Conservation (phyloP, 2,797 vertebrate species). For the Xenopus petersii region DNA sequence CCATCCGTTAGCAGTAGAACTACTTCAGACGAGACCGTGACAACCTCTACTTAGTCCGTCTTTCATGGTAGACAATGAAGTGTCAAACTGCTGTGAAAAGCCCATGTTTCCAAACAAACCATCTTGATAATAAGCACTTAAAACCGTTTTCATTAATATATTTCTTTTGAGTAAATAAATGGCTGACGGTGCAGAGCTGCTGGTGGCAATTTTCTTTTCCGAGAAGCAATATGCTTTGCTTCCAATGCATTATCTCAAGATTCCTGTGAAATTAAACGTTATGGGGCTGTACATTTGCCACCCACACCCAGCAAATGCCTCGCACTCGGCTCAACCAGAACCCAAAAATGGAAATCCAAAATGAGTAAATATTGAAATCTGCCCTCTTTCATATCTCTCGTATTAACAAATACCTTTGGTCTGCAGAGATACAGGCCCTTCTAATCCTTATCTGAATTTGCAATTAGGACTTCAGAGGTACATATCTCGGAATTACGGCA, state of each 20-base stretch:
- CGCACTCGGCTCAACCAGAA: slow-evolving; percentile 53
- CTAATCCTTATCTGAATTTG: slow-evolving; percentile 77
- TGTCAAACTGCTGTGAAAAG: slow-evolving; percentile 72
- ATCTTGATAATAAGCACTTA: slow-evolving; percentile 75
- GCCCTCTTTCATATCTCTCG: slow-evolving; percentile 63
- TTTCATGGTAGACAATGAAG: slow-evolving; percentile 72
- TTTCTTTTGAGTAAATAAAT: slow-evolving; percentile 74
- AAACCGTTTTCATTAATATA: slow-evolving; percentile 76
- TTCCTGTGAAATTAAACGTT: too few species aligned
- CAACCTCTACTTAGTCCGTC: slow-evolving; percentile 75
- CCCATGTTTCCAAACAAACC: slow-evolving; percentile 74
- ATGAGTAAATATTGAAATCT: slow-evolving; percentile 66
- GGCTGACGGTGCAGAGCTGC: slow-evolving; percentile 59
- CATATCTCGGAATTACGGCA: slow-evolving; percentile 65
- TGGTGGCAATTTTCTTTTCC: slow-evolving; percentile 49
- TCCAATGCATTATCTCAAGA: neutral
- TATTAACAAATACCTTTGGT: slow-evolving; percentile 74
- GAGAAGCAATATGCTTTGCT: slow-evolving; percentile 46
- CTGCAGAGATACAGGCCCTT: slow-evolving; percentile 66
- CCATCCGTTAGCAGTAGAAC: slow-evolving; percentile 65
- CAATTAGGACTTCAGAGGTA: slow-evolving; percentile 78
- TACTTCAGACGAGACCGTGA: slow-evolving; percentile 70
- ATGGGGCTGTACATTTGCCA: too few species aligned
- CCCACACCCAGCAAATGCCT: too few species aligned
- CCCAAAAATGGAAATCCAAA: slow-evolving; percentile 60